Conservation (phyloP, 2,888 invertebrate genomes). For the Eupithecia dodoneata region DNA sequence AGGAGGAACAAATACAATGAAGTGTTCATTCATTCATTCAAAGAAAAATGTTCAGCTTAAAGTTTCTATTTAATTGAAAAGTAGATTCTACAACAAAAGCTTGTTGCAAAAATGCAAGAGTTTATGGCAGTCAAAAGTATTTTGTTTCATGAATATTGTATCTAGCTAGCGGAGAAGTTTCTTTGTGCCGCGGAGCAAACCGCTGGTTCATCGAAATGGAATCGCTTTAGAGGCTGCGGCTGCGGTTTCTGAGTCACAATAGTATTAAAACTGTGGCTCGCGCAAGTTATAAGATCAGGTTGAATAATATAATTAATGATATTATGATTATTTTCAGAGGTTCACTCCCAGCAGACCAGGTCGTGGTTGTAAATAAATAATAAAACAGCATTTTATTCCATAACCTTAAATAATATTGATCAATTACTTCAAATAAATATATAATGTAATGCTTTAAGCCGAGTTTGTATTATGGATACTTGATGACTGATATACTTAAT, state of each 20-base stretch:
- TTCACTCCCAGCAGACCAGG: background rate
- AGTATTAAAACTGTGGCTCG: conserved; percentile 16
- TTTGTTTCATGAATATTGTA: conserved; percentile 9
- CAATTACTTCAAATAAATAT: too few species aligned
- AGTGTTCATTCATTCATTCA: too few species aligned
- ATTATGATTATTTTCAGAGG: background rate
- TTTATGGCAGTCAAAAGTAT: background rate
- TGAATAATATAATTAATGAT: background rate
- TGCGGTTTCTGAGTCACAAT: conserved; percentile 24
- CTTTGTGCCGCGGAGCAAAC: conserved; percentile 5
- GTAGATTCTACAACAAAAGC: background rate
- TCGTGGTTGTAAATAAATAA: background rate
- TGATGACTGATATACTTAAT: too few species aligned
- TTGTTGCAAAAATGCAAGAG: background rate
- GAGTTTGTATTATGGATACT: too few species aligned
- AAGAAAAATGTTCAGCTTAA: background rate
- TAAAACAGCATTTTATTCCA: too few species aligned
- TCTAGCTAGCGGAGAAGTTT: background rate
- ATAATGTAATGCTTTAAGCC: background rate
- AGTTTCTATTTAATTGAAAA: background rate
- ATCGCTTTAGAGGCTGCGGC: conserved; percentile 16
- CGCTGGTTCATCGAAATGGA: conserved; percentile 16
- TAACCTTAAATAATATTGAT: too few species aligned
- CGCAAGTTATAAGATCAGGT: background rate
- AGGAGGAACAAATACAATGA: too few species aligned